Evolutionary conservation across 2,888 invertebrate genomes (phyloP), one percentile per base, ranked within the genome.

Genomic region (Gerris lacustris): DNA sequence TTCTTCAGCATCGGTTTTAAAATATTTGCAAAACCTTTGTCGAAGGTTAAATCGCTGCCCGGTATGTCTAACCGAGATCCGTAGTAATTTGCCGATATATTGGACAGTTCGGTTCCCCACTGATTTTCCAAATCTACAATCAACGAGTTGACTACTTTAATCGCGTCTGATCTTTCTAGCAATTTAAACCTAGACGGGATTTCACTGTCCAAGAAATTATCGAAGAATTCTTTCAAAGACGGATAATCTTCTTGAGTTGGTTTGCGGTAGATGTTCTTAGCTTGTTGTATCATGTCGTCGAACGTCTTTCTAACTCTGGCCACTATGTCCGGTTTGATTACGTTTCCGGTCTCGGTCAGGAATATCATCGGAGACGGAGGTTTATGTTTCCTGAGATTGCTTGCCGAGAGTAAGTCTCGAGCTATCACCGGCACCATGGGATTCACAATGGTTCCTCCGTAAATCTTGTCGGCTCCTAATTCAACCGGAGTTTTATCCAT

Each of bases 401-500:
- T 79, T 11, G 67, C 66, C 1, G 45, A 18, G 45, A 64, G 17
- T 17, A 69, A 11, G n/a, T 86, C 77, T 0, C 87, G 87, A 17
- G 84, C 79, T 75, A 88, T 78, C 43, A 88, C 82, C 11, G 87
- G 88, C 76, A 86, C 90, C 44, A 88, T 84, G 0, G 90, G 86
- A 78, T 90, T 88, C 5, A 87, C 86, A 64, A 88, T 82, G 77
- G 88, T 87, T 67, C 88, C 88, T 47, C 90, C 88, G 75, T 85
- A 84, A 74, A 90, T 88, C 84, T 86, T 87, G 75, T 88, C 87
- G 0, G 90, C 89, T 1, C 91, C 91, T 84, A 91, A 84, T 80
- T 91, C 91, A 44, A 89, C 89, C n/a, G 88, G 86, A 0, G 87
- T 85, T 77, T 90, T 90, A 63, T 89, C 89, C 68, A 91, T 82